These are phyloP conservation scores for Argyresthia goedartella DNA, from an alignment of 2,888 invertebrate species.

Conservation along the genomic window DNA sequence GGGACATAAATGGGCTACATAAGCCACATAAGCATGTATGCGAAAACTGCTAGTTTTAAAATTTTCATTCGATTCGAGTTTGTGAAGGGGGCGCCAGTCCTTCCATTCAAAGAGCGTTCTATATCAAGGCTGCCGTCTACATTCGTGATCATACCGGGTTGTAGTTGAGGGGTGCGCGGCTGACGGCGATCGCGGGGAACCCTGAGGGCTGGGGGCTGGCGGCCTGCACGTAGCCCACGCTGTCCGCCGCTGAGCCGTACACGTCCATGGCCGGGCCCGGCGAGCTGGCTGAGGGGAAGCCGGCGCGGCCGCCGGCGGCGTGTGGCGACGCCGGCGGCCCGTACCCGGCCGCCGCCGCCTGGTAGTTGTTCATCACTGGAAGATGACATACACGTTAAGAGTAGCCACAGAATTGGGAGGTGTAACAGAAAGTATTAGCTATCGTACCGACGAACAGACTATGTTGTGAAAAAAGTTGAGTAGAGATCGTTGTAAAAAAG, in stretches of 20 bases:
- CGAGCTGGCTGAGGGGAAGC: conserved; percentile 92
- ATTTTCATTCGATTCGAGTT: too few relatives aligned
- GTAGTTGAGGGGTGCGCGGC: conserved; percentile 93
- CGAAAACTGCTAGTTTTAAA: too few relatives aligned
- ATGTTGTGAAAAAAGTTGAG: too few relatives aligned
- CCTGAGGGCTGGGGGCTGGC: conserved; percentile 97
- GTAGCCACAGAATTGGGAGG: not conserved
- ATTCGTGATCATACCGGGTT: conserved; percentile 92
- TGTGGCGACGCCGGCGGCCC: conserved; percentile 89
- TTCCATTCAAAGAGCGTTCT: too few relatives aligned
- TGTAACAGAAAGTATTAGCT: not conserved
- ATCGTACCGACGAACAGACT: too few relatives aligned
- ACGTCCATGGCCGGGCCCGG: conserved; percentile 94
- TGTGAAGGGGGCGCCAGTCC: too few relatives aligned
- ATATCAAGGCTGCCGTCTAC: too few relatives aligned
- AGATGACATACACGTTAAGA: conserved; percentile 12
- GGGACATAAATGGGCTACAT: too few relatives aligned
- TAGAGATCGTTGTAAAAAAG: too few relatives aligned
- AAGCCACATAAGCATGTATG: too few relatives aligned
- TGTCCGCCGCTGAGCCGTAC: conserved; percentile 91
- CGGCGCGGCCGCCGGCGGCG: conserved; percentile 78
- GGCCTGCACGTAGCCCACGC: conserved; percentile 95
- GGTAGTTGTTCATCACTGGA: conserved; percentile 97
- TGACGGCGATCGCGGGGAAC: conserved; percentile 94
- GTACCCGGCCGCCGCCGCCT: conserved; percentile 84